phyloP scores from a whole-genome alignment of 2,888 invertebrate species.

The Pomacea canaliculata region DNA sequence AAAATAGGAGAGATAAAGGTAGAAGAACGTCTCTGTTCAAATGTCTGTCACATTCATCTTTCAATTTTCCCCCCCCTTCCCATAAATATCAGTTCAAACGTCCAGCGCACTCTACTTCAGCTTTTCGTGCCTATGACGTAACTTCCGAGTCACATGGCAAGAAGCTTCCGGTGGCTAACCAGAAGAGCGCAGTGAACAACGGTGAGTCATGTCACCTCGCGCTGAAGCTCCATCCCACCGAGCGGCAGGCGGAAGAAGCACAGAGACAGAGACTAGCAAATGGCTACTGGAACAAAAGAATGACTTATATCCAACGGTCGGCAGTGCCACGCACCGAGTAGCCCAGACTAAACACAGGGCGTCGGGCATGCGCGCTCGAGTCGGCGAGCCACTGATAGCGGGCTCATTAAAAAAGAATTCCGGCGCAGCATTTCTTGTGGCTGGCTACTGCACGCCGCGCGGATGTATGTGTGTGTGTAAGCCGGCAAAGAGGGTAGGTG shows the following conservation, averaged over 20 bases:
- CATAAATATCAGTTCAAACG: too few species aligned
- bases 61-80: too few species aligned
- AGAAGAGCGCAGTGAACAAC: too few species aligned
- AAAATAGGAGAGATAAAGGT: neutral
- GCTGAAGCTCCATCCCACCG: too few species aligned
- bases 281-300: conserved; percentile 11
- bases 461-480: neutral
- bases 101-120: too few species aligned
- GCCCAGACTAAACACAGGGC: conserved; percentile 24
- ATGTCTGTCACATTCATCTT: too few species aligned
- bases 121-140: too few species aligned
- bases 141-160: too few species aligned
- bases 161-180: too few species aligned
- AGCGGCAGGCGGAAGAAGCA: too few species aligned
- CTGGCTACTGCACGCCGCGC: neutral
- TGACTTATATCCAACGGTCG: conserved; percentile 7
- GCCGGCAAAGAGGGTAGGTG: too few species aligned
- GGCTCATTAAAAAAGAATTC: neutral
- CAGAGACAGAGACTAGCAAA: neutral
- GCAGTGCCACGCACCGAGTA: conserved; percentile 9
- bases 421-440: neutral
- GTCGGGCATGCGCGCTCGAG: neutral
- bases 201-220: too few species aligned
- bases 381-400: neutral
- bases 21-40: neutral